Conservation (phyloP, 2,888 invertebrate genomes). For the Lumbricus terrestris region DNA sequence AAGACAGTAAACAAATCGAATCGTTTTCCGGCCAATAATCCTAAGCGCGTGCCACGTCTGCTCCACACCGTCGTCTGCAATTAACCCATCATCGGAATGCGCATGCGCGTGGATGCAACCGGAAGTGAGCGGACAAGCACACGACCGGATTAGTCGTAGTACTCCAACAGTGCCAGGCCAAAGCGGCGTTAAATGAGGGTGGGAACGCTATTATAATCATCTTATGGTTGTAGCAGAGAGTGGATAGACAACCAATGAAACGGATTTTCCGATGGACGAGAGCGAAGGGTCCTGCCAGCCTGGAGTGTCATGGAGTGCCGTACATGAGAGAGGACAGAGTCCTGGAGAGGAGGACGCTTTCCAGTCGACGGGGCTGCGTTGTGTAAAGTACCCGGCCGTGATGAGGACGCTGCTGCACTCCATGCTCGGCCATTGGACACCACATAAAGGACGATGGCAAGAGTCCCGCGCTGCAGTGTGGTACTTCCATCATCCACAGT, state of each 20-base stretch:
- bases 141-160: background rate
- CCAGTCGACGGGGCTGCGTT: background rate
- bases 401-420: background rate
- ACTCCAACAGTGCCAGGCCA: too few relatives aligned
- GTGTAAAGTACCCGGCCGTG: background rate
- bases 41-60: background rate
- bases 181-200: too few relatives aligned
- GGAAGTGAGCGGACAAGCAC: background rate
- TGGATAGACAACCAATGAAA: background rate
- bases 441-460: background rate
- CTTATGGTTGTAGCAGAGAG: too few relatives aligned
- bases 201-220: too few relatives aligned
- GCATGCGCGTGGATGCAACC: background rate
- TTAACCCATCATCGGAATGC: background rate
- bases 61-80: background rate
- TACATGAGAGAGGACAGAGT: background rate
- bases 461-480: background rate
- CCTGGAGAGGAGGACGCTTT: background rate
- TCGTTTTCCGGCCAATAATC: background rate
- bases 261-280: background rate
- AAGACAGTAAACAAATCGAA: background rate
- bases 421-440: background rate
- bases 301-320: background rate
- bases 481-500: too few relatives aligned
- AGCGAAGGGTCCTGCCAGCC: background rate